These are phyloP conservation scores for Sesamia inferens DNA, from an alignment of 2,888 invertebrate genomes.

Conservation along the genomic window DNA sequence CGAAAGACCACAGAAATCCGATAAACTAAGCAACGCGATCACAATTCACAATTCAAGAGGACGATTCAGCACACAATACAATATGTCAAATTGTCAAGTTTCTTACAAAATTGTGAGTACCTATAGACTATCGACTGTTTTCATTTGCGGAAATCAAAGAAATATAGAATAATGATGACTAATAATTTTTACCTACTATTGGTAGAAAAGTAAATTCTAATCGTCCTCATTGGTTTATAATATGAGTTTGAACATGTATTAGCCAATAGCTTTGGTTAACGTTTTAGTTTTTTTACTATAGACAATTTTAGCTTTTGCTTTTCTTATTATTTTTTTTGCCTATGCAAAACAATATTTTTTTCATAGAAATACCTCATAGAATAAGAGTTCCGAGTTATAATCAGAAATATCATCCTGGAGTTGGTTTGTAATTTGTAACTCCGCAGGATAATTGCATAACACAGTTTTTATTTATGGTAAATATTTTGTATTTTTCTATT, in stretches of 20 bases:
- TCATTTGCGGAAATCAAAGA: conserved; percentile 14
- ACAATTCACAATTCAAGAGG: neutral
- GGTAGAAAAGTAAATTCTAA: accelerated
- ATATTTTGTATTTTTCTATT: no score
- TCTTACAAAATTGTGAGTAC: conserved; percentile 13
- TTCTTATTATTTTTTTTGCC: neutral
- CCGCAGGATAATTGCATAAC: no score
- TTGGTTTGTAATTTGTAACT: no score
- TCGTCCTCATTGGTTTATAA: conserved; percentile 20
- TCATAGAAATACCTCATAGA: no score
- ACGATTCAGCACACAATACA: conserved; percentile 1
- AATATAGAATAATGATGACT: conserved; percentile 34
- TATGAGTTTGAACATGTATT: neutral
- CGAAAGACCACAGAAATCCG: conserved; percentile 36
- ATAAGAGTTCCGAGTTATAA: no score
- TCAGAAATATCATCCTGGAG: no score
- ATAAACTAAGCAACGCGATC: conserved; percentile 12
- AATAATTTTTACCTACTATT: conserved; percentile 23
- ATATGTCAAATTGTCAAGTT: conserved; percentile 27
- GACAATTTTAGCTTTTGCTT: neutral
- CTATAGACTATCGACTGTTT: conserved; percentile 52
- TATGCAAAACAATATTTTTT: no score
- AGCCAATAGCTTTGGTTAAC: conserved; percentile 30
- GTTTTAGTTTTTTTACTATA: conserved; percentile 17
- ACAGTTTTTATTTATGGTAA: no score